A percentile compares a stretch with the other conserved stretches of the same genome.
phyloP scores from a whole-genome alignment of 37 sponge, comb jelly and placozoan species.

The Axinella damicornis region DNA sequence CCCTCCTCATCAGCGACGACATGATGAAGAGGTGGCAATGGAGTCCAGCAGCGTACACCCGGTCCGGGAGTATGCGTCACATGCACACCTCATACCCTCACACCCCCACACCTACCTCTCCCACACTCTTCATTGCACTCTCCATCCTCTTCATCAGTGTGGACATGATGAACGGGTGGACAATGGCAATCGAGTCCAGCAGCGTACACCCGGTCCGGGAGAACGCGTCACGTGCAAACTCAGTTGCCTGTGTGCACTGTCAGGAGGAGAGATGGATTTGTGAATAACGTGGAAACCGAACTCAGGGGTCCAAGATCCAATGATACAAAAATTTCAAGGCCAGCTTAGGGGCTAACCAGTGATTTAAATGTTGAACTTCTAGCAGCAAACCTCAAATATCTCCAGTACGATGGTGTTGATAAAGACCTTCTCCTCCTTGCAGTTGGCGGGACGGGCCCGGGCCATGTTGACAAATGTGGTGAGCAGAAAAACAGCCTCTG shows the following conservation, averaged over 20 bases:
- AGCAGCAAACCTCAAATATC: conserved; percentile 77
- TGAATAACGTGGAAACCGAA: no score
- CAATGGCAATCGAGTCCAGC: conserved; percentile 77
- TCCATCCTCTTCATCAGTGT: conserved; percentile 49
- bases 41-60: conserved; percentile 67
- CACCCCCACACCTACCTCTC: conserved; percentile 61
- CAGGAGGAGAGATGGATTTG: no score
- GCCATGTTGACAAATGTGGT: conserved; percentile 97
- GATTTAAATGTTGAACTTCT: no score
- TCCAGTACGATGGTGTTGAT: conserved; percentile 77
- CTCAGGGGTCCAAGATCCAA: no score
- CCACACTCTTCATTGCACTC: conserved; percentile 36
- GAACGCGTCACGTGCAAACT: conserved; percentile 84
- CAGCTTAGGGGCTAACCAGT: neutral
- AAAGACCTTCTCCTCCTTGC: conserved; percentile 67
- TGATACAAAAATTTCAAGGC: no score
- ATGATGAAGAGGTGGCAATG: no score
- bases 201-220: conserved; percentile 65
- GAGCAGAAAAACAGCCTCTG: conserved; percentile 88
- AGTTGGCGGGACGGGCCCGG: conserved; percentile 49
- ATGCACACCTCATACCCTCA: neutral
- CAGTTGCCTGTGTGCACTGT: conserved; percentile 73
- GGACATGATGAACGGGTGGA: conserved; percentile 78
- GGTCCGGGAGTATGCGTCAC: conserved; percentile 68
- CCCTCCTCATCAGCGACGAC: no score